Percentiles rank a stretch among this genome's conserved stretches.
These are phyloP conservation scores for Nomada lathburiana DNA, from an alignment of 2,888 invertebrate genomes.

Conservation along the genomic window DNA sequence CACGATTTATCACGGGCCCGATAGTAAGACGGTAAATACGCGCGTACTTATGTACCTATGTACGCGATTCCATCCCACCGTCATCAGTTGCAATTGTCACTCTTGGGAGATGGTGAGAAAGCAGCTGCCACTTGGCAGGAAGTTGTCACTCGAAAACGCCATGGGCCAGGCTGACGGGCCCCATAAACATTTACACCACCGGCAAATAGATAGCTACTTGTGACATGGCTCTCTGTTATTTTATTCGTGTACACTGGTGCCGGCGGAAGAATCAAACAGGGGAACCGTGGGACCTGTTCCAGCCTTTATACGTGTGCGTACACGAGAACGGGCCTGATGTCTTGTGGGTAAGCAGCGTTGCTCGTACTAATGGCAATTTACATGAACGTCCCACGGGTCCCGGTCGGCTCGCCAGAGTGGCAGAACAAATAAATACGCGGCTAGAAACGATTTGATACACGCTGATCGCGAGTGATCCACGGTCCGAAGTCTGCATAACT, in stretches of 20 bases:
- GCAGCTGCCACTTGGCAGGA: slow-evolving; percentile 67
- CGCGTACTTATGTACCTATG: background rate
- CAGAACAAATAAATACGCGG: slow-evolving; percentile 64
- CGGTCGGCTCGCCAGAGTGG: slow-evolving; percentile 34
- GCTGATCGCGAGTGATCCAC: slow-evolving; percentile 62
- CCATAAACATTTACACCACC: slow-evolving; percentile 66
- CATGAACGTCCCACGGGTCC: slow-evolving; percentile 65
- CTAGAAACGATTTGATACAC: slow-evolving; percentile 65
- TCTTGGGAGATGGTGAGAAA: slow-evolving; percentile 60
- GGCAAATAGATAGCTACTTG: slow-evolving; percentile 63
- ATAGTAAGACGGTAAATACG: background rate
- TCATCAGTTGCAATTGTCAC: slow-evolving; percentile 64
- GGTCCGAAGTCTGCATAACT: slow-evolving; percentile 36
- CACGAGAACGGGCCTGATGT: slow-evolving; percentile 9
- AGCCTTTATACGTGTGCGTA: slow-evolving; percentile 24
- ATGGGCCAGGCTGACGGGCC: slow-evolving; percentile 59
- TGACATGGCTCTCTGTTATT: slow-evolving; percentile 54
- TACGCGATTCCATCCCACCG: slow-evolving; percentile 52
- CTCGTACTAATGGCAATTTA: slow-evolving; percentile 64
- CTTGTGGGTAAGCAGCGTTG: slow-evolving; percentile 39
- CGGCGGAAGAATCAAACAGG: slow-evolving; percentile 44
- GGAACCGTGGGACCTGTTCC: slow-evolving; percentile 69
- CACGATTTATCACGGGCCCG: background rate
- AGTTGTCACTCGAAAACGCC: slow-evolving; percentile 70
- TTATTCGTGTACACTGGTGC: slow-evolving; percentile 42